These are phyloP conservation scores for Acanthopagrus latus DNA, from an alignment of 2,797 vertebrate genomes.

Conservation along the genomic window DNA sequence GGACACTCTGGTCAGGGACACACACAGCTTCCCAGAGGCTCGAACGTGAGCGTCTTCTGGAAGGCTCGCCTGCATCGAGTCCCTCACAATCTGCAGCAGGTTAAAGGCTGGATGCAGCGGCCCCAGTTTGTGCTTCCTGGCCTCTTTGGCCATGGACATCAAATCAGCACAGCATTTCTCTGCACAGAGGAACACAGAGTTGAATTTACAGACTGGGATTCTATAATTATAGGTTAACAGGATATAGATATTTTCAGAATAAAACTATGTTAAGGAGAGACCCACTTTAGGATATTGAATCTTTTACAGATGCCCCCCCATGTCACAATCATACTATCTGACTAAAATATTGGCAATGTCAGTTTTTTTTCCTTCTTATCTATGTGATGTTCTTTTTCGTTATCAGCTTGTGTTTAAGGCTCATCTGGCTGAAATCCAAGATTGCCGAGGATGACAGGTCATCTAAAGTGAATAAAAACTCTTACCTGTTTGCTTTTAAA, in stretches of 20 bases:
- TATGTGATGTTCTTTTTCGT: background rate
- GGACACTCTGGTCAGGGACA: constrained; percentile 91
- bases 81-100: constrained; percentile 80
- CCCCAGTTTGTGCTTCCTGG: constrained; percentile 85
- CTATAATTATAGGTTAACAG: background rate
- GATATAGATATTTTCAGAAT: background rate
- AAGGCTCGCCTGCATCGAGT: constrained; percentile 78
- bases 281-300: no score
- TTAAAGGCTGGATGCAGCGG: constrained; percentile 89
- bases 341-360: no score
- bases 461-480: background rate
- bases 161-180: constrained; percentile 82
- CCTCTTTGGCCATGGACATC: constrained; percentile 81
- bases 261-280: background rate
- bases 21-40: constrained; percentile 84
- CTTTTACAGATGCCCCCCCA: no score
- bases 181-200: constrained; percentile 32
- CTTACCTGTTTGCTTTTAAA: background rate
- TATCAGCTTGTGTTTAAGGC: background rate
- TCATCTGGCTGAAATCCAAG: background rate
- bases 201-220: background rate
- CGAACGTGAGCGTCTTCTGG: constrained; percentile 87
- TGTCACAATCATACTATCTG: no score
- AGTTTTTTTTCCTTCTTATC: no score
- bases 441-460: no score